Percentiles rank a stretch among this genome's conserved stretches.
phyloP scores from a whole-genome alignment of 2,888 invertebrate genomes.

The Stomorhina lunata region DNA sequence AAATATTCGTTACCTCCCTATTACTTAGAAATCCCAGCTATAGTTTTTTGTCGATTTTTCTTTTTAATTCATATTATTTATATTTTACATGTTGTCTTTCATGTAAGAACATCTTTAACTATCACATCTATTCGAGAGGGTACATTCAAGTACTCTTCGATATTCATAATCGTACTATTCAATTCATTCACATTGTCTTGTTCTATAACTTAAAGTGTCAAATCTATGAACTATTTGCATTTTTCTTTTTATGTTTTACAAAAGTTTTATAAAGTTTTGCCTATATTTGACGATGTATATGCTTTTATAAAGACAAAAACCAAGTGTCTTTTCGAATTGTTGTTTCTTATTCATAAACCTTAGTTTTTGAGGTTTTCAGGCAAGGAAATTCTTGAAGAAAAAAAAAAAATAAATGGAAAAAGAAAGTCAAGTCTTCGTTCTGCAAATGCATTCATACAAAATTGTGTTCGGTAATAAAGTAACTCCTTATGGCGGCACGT shows the following conservation, averaged over 20 bases:
- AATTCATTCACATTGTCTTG: conserved; percentile 58
- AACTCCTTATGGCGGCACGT: conserved; percentile 65
- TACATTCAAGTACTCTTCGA: conserved; percentile 24
- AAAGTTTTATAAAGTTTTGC: conserved; percentile 16
- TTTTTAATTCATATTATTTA: conserved; percentile 35
- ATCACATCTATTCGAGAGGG: conserved; percentile 10
- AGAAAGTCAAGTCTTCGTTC: conserved; percentile 52
- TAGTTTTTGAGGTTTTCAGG: not conserved
- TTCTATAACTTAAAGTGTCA: conserved; percentile 63
- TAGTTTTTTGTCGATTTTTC: not conserved
- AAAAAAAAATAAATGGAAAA: not conserved
- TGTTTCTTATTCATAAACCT: conserved; percentile 10
- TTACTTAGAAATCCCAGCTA: no score
- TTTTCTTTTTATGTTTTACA: conserved; percentile 46
- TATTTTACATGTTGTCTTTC: conserved; percentile 55
- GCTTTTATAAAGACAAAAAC: no score
- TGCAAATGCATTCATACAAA: not conserved
- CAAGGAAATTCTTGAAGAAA: not conserved
- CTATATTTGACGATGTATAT: no score
- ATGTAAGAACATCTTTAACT: conserved; percentile 62
- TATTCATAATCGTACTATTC: not conserved
- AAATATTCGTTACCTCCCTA: no score
- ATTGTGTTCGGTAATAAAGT: no score
- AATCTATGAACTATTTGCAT: conserved; percentile 63
- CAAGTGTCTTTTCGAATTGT: conserved; percentile 27